Percentiles rank a stretch among this genome's conserved stretches.
These are phyloP conservation scores for Cossypha niveicapilla DNA, from an alignment of 2,797 vertebrate genomes.

Conservation along the genomic window DNA sequence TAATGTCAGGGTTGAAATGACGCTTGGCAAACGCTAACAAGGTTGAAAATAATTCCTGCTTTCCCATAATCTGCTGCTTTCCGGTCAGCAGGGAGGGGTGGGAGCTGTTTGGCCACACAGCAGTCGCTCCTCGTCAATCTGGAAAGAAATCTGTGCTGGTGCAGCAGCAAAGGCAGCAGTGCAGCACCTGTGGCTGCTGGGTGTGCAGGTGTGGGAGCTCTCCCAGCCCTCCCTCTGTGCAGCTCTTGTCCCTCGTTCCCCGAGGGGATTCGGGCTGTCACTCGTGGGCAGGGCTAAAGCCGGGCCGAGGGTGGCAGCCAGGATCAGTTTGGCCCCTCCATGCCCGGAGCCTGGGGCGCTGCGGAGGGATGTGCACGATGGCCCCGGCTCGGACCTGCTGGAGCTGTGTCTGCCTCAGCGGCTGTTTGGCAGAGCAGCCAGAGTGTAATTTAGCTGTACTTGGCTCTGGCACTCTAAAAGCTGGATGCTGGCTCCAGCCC, in stretches of 20 bases:
- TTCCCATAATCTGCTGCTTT: not conserved
- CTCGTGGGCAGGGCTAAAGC: rapidly evolving
- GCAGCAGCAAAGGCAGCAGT: not conserved
- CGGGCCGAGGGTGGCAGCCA: rapidly evolving
- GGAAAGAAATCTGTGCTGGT: not conserved
- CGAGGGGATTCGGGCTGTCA: not conserved
- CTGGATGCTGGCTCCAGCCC: not conserved
- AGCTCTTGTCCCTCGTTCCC: not conserved
- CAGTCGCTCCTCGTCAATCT: not conserved
- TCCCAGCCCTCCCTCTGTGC: rapidly evolving
- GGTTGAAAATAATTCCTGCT: not conserved
- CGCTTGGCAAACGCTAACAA: not conserved
- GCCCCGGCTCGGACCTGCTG: not conserved
- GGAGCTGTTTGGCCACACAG: not conserved
- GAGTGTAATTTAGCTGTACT: not conserved
- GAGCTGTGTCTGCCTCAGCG: not conserved
- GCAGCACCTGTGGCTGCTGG: not conserved
- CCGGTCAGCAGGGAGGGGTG: not conserved
- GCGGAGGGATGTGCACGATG: rapidly evolving
- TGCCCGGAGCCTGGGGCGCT: no score
- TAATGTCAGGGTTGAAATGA: not conserved
- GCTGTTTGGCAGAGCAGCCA: not conserved
- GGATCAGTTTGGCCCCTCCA: rapidly evolving
- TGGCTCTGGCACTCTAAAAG: not conserved
- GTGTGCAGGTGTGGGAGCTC: not conserved